A percentile compares a stretch with the other conserved stretches of the same genome.
phyloP scores from a whole-genome alignment of 2,113 vertebrate species.

The Acrocephalus kingi region DNA sequence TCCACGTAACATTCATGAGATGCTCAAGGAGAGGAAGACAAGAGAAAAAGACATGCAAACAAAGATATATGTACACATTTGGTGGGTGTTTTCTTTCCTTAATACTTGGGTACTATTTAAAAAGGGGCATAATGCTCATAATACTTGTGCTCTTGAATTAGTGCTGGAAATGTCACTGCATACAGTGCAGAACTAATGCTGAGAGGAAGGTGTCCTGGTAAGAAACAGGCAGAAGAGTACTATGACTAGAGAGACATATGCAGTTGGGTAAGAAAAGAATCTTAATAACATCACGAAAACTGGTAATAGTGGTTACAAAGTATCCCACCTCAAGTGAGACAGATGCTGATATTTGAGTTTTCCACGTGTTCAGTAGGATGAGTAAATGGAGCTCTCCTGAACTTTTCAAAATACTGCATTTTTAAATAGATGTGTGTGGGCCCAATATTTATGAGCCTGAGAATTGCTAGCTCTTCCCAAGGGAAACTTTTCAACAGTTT shows the following conservation, averaged over 20 bases:
- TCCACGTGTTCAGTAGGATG: not conserved
- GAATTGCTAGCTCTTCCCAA: no score
- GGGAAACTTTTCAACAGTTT: no score
- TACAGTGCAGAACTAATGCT: not conserved
- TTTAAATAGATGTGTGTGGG: not conserved
- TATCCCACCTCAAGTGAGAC: not conserved
- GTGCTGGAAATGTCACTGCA: not conserved
- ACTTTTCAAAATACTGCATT: not conserved
- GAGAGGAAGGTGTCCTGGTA: not conserved
- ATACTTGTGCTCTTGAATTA: not conserved
- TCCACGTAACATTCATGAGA: not conserved
- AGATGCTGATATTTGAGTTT: not conserved
- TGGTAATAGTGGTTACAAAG: not conserved
- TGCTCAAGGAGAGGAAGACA: fast-evolving
- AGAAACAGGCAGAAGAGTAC: not conserved
- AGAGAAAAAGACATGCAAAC: not conserved
- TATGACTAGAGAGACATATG: not conserved
- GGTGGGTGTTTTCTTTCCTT: not conserved
- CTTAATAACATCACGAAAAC: not conserved
- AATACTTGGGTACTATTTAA: not conserved
- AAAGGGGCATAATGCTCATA: not conserved
- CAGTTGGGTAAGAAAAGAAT: not conserved
- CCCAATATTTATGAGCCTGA: no score
- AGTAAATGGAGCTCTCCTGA: not conserved
- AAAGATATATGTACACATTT: not conserved